Base-by-base conservation (phyloP, 1,140 invertebrate species). In the Aphelenchoides besseyi region DNA sequence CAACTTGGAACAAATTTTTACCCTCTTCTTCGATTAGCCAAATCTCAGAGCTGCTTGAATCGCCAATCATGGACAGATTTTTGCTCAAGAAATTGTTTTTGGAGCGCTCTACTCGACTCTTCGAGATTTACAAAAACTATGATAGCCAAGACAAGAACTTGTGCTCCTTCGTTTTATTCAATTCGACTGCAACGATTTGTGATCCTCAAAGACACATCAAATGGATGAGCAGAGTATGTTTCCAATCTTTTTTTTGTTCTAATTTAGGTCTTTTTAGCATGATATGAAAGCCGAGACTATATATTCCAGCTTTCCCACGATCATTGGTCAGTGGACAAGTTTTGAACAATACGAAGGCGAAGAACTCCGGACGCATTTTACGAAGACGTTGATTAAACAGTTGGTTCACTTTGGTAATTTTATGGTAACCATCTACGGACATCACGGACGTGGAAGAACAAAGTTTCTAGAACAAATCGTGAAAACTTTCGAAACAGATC, bases 351-450 rank as follows among this genome's bases (percentile, higher is more conserved):
- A 8, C 5, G 55, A 59, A 33, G 55, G 18, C 5, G 61, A 59
- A 55, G 5, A 66, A 67, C 62, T 66, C 3, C 3, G 26, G 16
- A 18, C 16, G 30, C 62, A 71, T 3, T 69, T 69, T 62, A 68
- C 16, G 32, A 69, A 70, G 29, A 16, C 26, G 23, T 2, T 69
- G 2, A 68, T 68, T 62, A 69, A 69, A 71, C 67, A 69, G 29
- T n/a, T 69, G 66, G 32, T 66, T 3, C 30, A 36, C 12, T 66
- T 66, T 33, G 36, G 63, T 33, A 53, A 66, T 12, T 66, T 36
- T 35, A 68, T 73, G 72, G 16, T 78, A 16, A 37, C 72, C 0
- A 75, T 74, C n/a, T 77, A 77, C 35, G 73, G 73, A 2, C 23
- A 32, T 12, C 62, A 68, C 23, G 73, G 73, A 0, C 32, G 26